Evolutionary conservation across 1,140 invertebrate species (phyloP), one percentile per base, ranked within the genome.

Genomic region (Zaprionus inermis): DNA sequence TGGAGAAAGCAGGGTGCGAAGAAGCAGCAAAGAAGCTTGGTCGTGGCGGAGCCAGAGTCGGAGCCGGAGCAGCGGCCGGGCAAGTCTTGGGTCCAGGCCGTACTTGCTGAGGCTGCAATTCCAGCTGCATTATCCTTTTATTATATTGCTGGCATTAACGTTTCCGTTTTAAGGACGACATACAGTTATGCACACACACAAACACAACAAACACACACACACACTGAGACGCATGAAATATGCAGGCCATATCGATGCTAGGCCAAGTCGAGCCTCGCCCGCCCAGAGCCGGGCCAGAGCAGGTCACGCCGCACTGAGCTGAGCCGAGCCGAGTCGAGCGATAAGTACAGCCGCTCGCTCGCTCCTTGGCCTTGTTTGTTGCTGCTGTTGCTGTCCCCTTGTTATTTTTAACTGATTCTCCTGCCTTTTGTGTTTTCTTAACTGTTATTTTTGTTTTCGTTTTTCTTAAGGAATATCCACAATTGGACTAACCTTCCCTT

Each of bases 91-190:
- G 12, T 46, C 20, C 38, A n/a, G 14, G 14, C 22, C 41, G 16
- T 18, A 14, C 54, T 56, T 49, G 54, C 58, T 46, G 28, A 22
- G 41, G 46, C 16, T 68, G 64, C 72, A 57, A 72, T 80, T 72
- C 66, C 78, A 59, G 67, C 58, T 76, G 78, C 72, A 76, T 80
- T 80, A 80, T 76, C 72, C 78, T 72, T 49, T 80, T 80, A 80
- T 80, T 80, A 80, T 80, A 80, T 80, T 80, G 78, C 78, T 78
- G 34, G 67, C 67, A 80, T 80, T 80, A 80, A 80, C 63, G 61
- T 80, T 72, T 80, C 78, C 72, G 52, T 76, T 76, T 71, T 78
- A 68, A 72, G 56, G 41, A 57, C 59, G 64, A 41, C 22, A 52
- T 20, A 38, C 49, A 55, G 28, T 36, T 30, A 9, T 22, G 18